A percentile compares a stretch with the other conserved stretches of the same genome.
Conservation (phyloP, 2,888 invertebrate genomes). For the Philopedon plagiatum region DNA sequence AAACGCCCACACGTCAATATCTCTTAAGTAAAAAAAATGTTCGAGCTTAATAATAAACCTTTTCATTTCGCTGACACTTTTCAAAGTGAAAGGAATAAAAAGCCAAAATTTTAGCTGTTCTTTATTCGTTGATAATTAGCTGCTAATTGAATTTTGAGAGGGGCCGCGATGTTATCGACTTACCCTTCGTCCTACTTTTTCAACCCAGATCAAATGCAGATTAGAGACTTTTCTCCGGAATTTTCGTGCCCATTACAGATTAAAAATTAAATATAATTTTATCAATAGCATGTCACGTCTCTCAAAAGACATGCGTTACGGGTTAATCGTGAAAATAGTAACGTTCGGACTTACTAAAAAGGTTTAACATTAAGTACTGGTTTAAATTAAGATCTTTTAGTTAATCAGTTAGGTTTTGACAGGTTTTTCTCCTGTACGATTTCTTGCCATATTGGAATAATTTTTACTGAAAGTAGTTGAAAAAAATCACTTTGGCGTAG, state of each 20-base stretch:
- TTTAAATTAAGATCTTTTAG: no score
- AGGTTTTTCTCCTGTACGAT: no score
- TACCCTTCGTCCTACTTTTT: slow-evolving; percentile 11
- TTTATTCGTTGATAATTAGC: slow-evolving; percentile 27
- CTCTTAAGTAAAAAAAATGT: background rate
- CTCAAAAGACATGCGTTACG: background rate
- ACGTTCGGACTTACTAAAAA: no score
- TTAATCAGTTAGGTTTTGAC: no score
- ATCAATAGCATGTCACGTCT: background rate
- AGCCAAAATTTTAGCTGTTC: slow-evolving; percentile 4
- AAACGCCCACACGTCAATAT: background rate
- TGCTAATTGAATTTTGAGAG: slow-evolving; percentile 29
- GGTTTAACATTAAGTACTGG: no score
- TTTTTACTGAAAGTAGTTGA: no score
- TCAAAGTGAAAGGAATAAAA: slow-evolving; percentile 4
- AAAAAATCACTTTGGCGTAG: no score
- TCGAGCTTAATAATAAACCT: background rate
- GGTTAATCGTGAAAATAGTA: background rate
- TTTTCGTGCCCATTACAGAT: background rate
- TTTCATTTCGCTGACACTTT: slow-evolving; percentile 10
- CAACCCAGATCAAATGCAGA: slow-evolving; percentile 20
- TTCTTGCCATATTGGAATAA: no score
- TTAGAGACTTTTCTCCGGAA: background rate
- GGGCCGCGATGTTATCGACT: slow-evolving; percentile 26
- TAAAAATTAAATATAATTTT: slow-evolving; percentile 15